A percentile compares a stretch with the other conserved stretches of the same genome.
phyloP scores from a whole-genome alignment of 2,888 invertebrate species.

The Microdon myrmicae region DNA sequence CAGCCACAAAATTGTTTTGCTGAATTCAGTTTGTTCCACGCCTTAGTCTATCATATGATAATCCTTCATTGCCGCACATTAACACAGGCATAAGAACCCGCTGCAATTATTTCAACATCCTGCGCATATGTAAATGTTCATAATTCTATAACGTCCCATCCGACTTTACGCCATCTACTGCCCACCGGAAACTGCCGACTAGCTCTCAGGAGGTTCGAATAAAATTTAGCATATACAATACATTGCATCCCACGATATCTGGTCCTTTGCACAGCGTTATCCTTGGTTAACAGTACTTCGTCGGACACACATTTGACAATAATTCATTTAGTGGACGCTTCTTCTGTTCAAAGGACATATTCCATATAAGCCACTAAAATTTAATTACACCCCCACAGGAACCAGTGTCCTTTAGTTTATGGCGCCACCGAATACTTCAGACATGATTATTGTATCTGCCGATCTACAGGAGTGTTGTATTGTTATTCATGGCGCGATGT shows the following conservation, averaged over 20 bases:
- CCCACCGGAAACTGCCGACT: too few relatives aligned
- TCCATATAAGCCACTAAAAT: constrained; percentile 34
- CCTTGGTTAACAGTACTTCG: too few relatives aligned
- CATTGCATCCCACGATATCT: too few relatives aligned
- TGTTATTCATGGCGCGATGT: constrained; percentile 42
- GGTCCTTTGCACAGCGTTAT: too few relatives aligned
- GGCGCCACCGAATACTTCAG: constrained; percentile 9
- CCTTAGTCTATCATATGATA: too few relatives aligned
- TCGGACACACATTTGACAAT: too few relatives aligned
- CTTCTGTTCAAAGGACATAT: constrained; percentile 8
- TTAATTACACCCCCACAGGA: constrained; percentile 38
- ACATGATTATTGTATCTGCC: constrained; percentile 13
- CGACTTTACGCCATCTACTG: too few relatives aligned
- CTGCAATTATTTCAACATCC: constrained; percentile 29
- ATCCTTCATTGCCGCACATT: constrained; percentile 23
- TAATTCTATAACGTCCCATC: constrained; percentile 27
- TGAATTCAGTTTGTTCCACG: too few relatives aligned
- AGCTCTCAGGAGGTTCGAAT: too few relatives aligned
- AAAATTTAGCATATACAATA: too few relatives aligned
- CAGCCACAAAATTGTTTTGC: too few relatives aligned
- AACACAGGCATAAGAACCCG: background rate
- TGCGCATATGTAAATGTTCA: constrained; percentile 25
- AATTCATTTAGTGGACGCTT: too few relatives aligned
- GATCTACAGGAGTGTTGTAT: constrained; percentile 37
- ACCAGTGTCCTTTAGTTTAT: background rate